Evolutionary conservation across 2,113 vertebrate species (phyloP).

Genomic region (Rana temporaria): DNA sequence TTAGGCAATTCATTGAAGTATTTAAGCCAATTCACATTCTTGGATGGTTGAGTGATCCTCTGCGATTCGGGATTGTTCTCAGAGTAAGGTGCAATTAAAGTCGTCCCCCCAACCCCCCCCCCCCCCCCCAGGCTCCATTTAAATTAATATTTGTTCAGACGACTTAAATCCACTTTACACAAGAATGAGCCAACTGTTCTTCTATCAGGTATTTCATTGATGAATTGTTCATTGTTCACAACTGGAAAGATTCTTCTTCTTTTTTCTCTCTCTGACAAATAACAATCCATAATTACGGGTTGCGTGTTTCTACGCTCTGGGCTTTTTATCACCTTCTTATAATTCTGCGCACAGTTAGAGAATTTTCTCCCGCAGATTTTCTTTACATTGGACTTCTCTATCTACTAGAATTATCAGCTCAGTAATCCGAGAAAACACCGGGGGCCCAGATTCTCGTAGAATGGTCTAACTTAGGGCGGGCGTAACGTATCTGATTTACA

Average conservation of each 20-base stretch:
- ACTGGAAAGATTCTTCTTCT: neutral
- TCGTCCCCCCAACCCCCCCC: too few relatives aligned
- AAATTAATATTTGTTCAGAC: slow-evolving; percentile 58
- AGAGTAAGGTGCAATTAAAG: slow-evolving; percentile 35
- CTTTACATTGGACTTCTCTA: too few relatives aligned
- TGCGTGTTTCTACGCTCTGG: slow-evolving; percentile 8
- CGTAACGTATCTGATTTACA: too few relatives aligned
- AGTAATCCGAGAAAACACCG: too few relatives aligned
- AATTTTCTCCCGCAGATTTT: neutral
- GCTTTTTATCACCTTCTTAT: slow-evolving; percentile 3
- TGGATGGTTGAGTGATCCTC: slow-evolving; percentile 22
- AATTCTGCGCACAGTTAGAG: slow-evolving; percentile 1
- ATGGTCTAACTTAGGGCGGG: too few relatives aligned
- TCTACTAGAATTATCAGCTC: too few relatives aligned
- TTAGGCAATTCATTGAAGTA: slow-evolving; percentile 21
- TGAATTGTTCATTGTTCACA: slow-evolving; percentile 52
- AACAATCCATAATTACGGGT: slow-evolving; percentile 51
- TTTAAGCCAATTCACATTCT: slow-evolving; percentile 47
- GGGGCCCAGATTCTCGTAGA: too few relatives aligned
- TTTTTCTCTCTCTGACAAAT: slow-evolving; percentile 1
- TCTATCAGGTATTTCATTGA: slow-evolving; percentile 49
- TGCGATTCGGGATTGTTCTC: slow-evolving; percentile 43
- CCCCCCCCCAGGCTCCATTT: slow-evolving; percentile 46
- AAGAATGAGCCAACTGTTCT: slow-evolving; percentile 45
- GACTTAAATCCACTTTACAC: slow-evolving; percentile 56